Evolutionary conservation across 1,140 invertebrate genomes (phyloP).

Genomic region (Schlechtendalia chinensis): DNA sequence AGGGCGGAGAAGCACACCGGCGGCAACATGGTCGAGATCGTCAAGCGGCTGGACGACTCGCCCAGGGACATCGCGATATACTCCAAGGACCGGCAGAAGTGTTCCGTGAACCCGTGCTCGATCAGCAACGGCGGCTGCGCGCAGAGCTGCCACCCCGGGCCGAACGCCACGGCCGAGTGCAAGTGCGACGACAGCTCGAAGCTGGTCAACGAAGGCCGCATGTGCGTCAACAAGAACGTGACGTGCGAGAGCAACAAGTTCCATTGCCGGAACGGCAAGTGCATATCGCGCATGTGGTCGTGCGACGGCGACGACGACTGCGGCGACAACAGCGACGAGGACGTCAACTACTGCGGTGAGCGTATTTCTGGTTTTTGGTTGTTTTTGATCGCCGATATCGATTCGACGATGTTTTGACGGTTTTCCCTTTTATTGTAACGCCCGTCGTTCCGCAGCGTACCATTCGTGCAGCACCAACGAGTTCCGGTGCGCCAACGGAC

Average conservation of each 20-base stretch:
- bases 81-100: slow-evolving; percentile 75
- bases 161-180: slow-evolving; percentile 81
- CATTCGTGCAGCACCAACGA: slow-evolving; percentile 90
- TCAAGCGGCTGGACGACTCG: slow-evolving; percentile 84
- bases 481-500: slow-evolving; percentile 89
- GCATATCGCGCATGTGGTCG: slow-evolving; percentile 92
- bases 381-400: too few species aligned
- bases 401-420: too few species aligned
- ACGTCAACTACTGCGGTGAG: slow-evolving; percentile 83
- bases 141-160: slow-evolving; percentile 87
- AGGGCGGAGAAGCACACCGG: slow-evolving; percentile 96
- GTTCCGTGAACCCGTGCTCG: slow-evolving; percentile 79
- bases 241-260: slow-evolving; percentile 89
- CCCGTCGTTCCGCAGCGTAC: slow-evolving; percentile 63
- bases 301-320: slow-evolving; percentile 94
- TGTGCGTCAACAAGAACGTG: slow-evolving; percentile 84
- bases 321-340: slow-evolving; percentile 91
- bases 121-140: slow-evolving; percentile 95
- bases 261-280: slow-evolving; percentile 90
- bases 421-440: too few species aligned
- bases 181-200: slow-evolving; percentile 82
- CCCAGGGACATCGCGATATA: slow-evolving; percentile 89
- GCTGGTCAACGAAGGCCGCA: slow-evolving; percentile 86
- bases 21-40: slow-evolving; percentile 89
- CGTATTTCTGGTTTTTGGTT: too few species aligned